phyloP scores from a whole-genome alignment of 1,140 invertebrate genomes.

The Physella acuta region DNA sequence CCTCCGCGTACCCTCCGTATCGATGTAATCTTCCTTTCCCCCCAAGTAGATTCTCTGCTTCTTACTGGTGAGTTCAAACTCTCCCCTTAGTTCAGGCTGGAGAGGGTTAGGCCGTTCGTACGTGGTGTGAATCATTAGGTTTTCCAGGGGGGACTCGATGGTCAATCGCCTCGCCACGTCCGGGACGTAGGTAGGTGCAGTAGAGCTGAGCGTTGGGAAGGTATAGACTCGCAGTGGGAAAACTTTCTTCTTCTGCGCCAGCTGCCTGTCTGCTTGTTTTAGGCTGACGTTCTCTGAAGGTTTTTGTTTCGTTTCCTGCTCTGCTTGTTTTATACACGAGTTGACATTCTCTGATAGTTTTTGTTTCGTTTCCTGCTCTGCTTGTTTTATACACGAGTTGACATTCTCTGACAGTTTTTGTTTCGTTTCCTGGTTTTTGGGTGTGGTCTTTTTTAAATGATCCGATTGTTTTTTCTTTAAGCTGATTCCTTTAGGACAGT shows the following conservation, averaged over 20 bases:
- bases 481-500: too few relatives aligned
- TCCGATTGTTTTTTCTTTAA: too few relatives aligned
- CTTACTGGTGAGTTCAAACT: background rate
- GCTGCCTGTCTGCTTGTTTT: too few relatives aligned
- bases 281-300: too few relatives aligned
- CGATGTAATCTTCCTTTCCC: background rate
- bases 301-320: too few relatives aligned
- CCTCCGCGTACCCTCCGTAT: background rate
- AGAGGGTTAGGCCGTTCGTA: slow-evolving; percentile 4
- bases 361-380: too few relatives aligned
- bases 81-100: background rate
- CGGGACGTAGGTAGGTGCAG: background rate
- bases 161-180: background rate
- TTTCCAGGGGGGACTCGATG: slow-evolving; percentile 3
- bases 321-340: too few relatives aligned
- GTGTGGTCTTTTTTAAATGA: too few relatives aligned
- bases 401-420: too few relatives aligned
- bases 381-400: too few relatives aligned
- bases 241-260: background rate
- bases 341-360: too few relatives aligned
- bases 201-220: background rate
- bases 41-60: background rate
- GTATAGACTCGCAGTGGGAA: slow-evolving; percentile 2
- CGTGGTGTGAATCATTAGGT: slow-evolving; percentile 6
- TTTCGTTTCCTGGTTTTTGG: too few relatives aligned